Evolutionary conservation across 2,888 invertebrate species (phyloP).

Genomic region (Carterocephalus palaemon): DNA sequence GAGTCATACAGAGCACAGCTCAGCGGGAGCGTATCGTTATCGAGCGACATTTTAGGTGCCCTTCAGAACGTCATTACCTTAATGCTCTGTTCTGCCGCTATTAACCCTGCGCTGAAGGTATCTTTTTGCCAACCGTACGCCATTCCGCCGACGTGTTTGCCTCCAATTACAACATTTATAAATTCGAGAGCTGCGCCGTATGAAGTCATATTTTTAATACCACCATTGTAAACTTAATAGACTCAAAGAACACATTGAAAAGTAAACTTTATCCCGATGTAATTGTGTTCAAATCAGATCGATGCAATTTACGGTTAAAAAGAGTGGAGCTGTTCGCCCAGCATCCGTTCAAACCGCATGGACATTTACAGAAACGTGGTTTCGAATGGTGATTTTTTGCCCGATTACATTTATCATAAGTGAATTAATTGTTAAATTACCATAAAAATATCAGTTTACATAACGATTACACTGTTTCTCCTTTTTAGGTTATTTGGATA

Average conservation of each 20-base stretch:
- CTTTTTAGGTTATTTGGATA: conserved; percentile 45
- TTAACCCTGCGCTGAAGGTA: conserved; percentile 51
- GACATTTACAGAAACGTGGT: conserved; percentile 61
- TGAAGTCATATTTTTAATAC: conserved; percentile 60
- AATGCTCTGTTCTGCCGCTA: conserved; percentile 62
- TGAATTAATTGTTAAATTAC: conserved; percentile 74
- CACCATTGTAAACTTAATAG: conserved; percentile 45
- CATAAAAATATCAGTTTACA: conserved; percentile 67
- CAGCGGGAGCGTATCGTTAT: conserved; percentile 6
- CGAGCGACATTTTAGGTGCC: conserved; percentile 45
- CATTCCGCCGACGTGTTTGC: conserved; percentile 52
- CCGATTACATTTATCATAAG: conserved; percentile 62
- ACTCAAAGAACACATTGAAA: conserved; percentile 27
- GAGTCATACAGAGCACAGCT: neutral
- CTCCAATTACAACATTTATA: conserved; percentile 64
- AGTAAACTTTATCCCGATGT: conserved; percentile 27
- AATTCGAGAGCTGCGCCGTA: conserved; percentile 51
- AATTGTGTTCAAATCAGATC: conserved; percentile 30
- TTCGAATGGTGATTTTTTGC: conserved; percentile 61
- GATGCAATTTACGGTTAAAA: neutral
- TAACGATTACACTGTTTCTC: conserved; percentile 54
- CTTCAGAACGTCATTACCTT: conserved; percentile 50
- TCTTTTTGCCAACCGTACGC: conserved; percentile 51
- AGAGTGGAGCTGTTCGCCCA: conserved; percentile 33
- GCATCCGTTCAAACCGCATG: conserved; percentile 57